phyloP scores from a whole-genome alignment of 2,113 vertebrate species.

The Ivindomyrus marchei region DNA sequence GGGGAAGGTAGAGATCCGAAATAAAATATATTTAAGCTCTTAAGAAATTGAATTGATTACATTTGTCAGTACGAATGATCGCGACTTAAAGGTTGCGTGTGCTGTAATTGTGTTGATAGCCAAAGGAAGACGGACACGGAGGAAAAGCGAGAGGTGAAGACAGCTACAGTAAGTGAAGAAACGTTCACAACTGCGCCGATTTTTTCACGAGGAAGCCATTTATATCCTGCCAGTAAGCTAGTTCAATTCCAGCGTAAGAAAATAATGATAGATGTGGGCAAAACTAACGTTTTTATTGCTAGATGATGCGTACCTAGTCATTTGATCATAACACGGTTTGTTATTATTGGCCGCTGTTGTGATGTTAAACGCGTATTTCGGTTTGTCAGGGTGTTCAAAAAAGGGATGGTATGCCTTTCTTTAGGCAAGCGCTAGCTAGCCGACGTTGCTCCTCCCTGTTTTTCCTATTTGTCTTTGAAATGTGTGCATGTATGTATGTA shows the following conservation, averaged over 20 bases:
- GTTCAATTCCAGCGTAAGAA: background rate
- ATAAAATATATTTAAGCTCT: background rate
- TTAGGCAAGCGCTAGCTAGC: background rate
- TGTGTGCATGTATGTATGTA: background rate
- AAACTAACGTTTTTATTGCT: background rate
- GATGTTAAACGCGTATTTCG: background rate
- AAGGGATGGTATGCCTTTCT: conserved; percentile 6
- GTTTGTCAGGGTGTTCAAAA: background rate
- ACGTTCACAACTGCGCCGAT: conserved; percentile 19
- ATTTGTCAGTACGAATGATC: background rate
- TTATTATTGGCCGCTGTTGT: background rate
- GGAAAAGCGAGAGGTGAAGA: background rate
- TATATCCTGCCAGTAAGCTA: conserved; percentile 8
- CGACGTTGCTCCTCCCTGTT: background rate
- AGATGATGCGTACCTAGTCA: background rate
- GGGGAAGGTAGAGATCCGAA: conserved; percentile 5
- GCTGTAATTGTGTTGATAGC: background rate
- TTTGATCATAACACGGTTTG: background rate
- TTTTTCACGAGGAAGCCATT: conserved; percentile 22
- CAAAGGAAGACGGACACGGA: background rate
- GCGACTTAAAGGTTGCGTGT: background rate
- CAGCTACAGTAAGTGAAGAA: conserved; percentile 17
- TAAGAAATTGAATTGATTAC: background rate
- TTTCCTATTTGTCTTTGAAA: background rate
- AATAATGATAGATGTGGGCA: background rate